These are phyloP conservation scores for Noctua janthina DNA, from an alignment of 2,888 invertebrate genomes.

Conservation along the genomic window DNA sequence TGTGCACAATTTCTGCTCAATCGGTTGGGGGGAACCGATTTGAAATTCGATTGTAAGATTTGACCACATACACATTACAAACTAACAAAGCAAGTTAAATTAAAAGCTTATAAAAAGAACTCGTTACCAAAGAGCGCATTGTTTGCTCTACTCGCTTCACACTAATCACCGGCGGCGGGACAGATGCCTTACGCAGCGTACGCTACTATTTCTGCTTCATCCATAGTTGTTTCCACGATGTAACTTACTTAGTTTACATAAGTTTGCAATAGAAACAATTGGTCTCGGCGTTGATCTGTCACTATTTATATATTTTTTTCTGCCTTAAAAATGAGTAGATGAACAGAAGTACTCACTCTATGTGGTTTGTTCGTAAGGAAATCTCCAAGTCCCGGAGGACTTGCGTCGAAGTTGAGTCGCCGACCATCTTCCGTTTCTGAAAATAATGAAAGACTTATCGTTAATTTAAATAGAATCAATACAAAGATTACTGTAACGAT, in stretches of 20 bases:
- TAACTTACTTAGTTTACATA: background rate
- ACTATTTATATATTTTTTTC: background rate
- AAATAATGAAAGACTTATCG: slow-evolving; percentile 68
- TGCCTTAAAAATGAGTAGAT: background rate
- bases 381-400: slow-evolving; percentile 99
- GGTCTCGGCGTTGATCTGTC: no score
- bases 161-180: background rate
- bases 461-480: slow-evolving; percentile 9
- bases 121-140: background rate
- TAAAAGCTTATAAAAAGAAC: background rate
- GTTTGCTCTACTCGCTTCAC: background rate
- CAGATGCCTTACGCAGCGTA: background rate
- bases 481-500: background rate
- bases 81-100: no score
- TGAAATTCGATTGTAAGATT: no score
- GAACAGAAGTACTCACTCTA: slow-evolving; percentile 94
- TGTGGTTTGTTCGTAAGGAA: slow-evolving; percentile 99
- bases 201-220: background rate
- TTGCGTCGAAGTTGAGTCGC: slow-evolving; percentile 99
- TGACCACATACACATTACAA: no score
- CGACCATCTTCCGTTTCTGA: slow-evolving; percentile 99
- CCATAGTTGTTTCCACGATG: background rate
- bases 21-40: no score
- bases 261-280: background rate
- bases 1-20: no score